Evolutionary conservation across 1,140 invertebrate genomes (phyloP).

Genomic region (Temnothorax longispinosus): DNA sequence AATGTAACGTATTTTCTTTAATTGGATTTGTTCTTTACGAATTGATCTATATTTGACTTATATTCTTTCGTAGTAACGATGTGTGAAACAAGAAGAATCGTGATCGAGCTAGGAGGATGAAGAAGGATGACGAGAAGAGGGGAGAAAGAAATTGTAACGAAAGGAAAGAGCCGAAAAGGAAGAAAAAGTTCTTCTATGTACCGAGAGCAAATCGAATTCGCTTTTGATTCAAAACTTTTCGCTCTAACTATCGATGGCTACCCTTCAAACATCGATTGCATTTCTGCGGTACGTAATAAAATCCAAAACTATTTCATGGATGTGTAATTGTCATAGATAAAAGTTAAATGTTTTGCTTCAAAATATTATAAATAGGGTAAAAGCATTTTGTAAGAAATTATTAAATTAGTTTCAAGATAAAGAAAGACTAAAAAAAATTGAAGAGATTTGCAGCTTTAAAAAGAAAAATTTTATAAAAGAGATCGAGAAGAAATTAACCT

Average conservation of each 20-base stretch:
- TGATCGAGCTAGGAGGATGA: neutral
- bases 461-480: constrained; percentile 6
- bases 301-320: neutral
- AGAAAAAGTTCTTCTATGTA: constrained; percentile 2
- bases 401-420: neutral
- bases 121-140: neutral
- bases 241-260: constrained; percentile 2
- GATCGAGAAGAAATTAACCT: constrained; percentile 20
- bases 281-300: neutral
- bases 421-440: neutral
- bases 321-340: neutral
- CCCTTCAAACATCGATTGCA: neutral
- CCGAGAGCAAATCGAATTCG: constrained; percentile 20
- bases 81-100: constrained; percentile 28
- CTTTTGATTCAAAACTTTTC: constrained; percentile 32
- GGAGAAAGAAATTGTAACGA: neutral
- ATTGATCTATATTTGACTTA: constrained; percentile 6
- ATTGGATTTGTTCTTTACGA: constrained; percentile 7
- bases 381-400: neutral
- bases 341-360: neutral
- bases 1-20: neutral
- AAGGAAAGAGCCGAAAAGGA: constrained; percentile 2
- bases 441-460: neutral
- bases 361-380: neutral
- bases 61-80: neutral